Evolutionary conservation across 30 jellyfish, hydroid and myxozoan genomes (phyloP), one percentile per base, ranked within the genome.

Genomic region (Euphysa ruthae): DNA sequence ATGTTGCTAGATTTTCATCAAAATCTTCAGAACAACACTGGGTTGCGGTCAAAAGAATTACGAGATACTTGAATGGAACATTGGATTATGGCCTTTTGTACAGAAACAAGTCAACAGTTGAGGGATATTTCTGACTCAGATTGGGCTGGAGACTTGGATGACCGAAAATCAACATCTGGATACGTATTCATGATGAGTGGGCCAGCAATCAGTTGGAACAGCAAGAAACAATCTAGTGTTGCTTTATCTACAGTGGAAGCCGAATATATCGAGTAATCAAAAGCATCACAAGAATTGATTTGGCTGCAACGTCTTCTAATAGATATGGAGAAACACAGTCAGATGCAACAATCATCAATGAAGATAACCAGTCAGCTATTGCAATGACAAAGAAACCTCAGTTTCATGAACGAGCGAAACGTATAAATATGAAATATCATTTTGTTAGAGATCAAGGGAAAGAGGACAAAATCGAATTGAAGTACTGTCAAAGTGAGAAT

Each of bases 51-150:
- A 81, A 81, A 34, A 19, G 89, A 33, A 62, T 81, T 32, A 5
- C 72, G 61, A 69, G 93, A 69, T 79, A 70, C n/a, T n/a, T n/a
- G n/a, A n/a, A n/a, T n/a, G n/a, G n/a, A n/a, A n/a, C n/a, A n/a
- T n/a, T n/a, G n/a, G n/a, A n/a, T n/a, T n/a, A n/a, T n/a, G n/a
- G n/a, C n/a, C n/a, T n/a, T n/a, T n/a, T n/a, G n/a, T n/a, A n/a
- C n/a, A n/a, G n/a, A n/a, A n/a, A n/a, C n/a, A n/a, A n/a, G n/a
- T n/a, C n/a, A n/a, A n/a, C n/a, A n/a, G n/a, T n/a, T n/a, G n/a
- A n/a, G n/a, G n/a, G n/a, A n/a, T n/a, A n/a, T 0, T 49, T 26
- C 73, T n/a, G 93, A 69, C 62, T 84, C 93, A 0, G 93, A 78
- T 43, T 78, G 82, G 82, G 93, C 86, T 5, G 93, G 93, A 0